Conservation (phyloP, 92 coral and sea anemone species). For the Umimayanthus kanabou region DNA sequence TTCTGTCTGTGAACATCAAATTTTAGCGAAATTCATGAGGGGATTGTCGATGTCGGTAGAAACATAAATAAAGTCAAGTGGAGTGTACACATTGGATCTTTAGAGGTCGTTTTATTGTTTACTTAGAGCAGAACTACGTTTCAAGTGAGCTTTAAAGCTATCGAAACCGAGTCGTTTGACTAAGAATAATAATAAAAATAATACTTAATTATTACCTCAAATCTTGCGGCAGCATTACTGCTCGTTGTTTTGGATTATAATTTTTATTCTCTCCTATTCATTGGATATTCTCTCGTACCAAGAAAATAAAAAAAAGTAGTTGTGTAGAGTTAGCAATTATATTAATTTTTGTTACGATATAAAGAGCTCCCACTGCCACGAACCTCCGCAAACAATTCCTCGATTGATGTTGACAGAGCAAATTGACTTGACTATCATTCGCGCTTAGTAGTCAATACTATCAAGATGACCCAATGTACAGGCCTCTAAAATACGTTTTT, state of each 20-base stretch:
- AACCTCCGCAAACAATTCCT: background rate
- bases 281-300: background rate
- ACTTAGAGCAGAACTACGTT: background rate
- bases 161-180: slow-evolving; percentile 12
- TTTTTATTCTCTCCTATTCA: background rate
- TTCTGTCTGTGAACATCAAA: slow-evolving; percentile 40
- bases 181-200: slow-evolving; percentile 10
- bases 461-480: background rate
- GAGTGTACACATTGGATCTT: background rate
- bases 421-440: slow-evolving; percentile 31
- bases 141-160: slow-evolving; percentile 5
- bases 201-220: slow-evolving; percentile 20
- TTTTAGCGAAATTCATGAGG: slow-evolving; percentile 30
- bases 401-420: slow-evolving; percentile 39
- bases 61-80: background rate
- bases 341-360: background rate
- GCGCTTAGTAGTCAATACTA: background rate
- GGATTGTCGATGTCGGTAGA: slow-evolving; percentile 6
- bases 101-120: background rate
- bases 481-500: background rate
- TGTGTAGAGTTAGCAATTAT: background rate
- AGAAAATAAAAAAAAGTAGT: background rate
- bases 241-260: background rate
- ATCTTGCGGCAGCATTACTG: background rate
- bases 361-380: slow-evolving; percentile 16